Evolutionary conservation across 2,797 vertebrate species (phyloP).

Genomic region (Craterocephalus amniculus): DNA sequence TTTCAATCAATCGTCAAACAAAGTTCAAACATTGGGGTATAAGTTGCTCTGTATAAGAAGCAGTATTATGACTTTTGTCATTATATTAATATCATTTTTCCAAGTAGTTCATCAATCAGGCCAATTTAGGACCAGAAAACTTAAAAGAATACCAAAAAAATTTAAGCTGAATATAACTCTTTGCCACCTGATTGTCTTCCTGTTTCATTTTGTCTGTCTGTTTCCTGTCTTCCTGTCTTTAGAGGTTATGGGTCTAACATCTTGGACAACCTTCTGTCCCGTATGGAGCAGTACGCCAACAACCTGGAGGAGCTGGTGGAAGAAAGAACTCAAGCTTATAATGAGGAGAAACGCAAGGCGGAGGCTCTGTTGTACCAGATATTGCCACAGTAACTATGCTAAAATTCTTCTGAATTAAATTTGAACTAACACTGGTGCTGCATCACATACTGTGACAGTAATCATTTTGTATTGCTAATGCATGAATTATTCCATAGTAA

Average conservation of each 20-base stretch:
- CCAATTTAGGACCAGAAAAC: not conserved
- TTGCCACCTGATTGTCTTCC: not conserved
- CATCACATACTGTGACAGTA: constrained; percentile 6
- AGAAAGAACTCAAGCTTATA: constrained; percentile 92
- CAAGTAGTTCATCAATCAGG: not conserved
- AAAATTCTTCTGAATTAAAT: constrained; percentile 58
- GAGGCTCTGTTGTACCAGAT: constrained; percentile 95
- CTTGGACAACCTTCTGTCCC: constrained; percentile 91
- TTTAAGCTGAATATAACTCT: not conserved
- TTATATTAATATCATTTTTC: not conserved
- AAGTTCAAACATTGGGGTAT: not conserved
- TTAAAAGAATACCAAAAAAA: not conserved
- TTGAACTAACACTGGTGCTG: not conserved
- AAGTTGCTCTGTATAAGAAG: not conserved
- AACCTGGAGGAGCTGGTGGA: constrained; percentile 96
- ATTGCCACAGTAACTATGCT: constrained; percentile 79
- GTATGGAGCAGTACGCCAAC: constrained; percentile 96
- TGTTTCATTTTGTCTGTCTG: not conserved
- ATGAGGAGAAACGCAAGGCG: constrained; percentile 94
- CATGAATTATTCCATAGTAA: not conserved
- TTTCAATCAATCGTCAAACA: not conserved
- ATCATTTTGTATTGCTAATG: not conserved
- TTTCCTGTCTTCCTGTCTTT: not conserved
- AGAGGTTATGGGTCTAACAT: constrained; percentile 86
- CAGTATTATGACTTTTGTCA: not conserved